phyloP scores from a whole-genome alignment of 2,113 vertebrate species.

The Ptyas mucosa region DNA sequence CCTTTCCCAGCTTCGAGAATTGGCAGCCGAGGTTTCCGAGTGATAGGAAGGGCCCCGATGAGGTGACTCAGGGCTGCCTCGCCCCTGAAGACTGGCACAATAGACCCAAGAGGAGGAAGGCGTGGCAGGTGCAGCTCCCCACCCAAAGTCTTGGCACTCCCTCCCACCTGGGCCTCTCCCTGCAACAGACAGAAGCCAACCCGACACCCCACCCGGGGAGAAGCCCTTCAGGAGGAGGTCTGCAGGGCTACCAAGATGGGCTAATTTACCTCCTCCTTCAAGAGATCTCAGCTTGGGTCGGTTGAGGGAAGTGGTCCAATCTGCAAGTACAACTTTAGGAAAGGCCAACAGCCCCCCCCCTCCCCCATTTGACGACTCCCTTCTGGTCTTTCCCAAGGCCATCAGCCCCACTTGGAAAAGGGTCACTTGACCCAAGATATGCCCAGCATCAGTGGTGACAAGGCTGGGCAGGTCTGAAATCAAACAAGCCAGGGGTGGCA shows the following conservation, averaged over 20 bases:
- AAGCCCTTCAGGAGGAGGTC: not conserved
- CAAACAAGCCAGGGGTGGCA: not conserved
- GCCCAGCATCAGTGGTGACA: too few relatives aligned
- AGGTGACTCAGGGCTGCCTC: not conserved
- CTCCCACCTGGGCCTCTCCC: too few relatives aligned
- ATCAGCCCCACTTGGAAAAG: not conserved
- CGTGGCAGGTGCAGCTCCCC: not conserved
- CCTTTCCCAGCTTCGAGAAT: not conserved
- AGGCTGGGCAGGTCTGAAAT: not conserved
- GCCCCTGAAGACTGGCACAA: not conserved
- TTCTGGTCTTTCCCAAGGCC: not conserved
- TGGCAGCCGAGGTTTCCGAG: not conserved
- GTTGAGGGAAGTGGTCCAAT: not conserved
- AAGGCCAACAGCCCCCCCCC: not conserved
- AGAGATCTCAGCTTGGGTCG: fast-evolving
- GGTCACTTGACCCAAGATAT: fast-evolving
- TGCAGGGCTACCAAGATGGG: not conserved
- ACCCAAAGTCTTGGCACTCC: not conserved
- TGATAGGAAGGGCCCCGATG: not conserved
- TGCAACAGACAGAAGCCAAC: too few relatives aligned
- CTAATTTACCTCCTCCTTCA: not conserved
- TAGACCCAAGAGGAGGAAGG: not conserved
- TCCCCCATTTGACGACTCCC: not conserved
- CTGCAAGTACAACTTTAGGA: not conserved
- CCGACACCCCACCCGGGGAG: not conserved